Conservation (phyloP, 2,797 vertebrate genomes). For the Crax fasciolata region DNA sequence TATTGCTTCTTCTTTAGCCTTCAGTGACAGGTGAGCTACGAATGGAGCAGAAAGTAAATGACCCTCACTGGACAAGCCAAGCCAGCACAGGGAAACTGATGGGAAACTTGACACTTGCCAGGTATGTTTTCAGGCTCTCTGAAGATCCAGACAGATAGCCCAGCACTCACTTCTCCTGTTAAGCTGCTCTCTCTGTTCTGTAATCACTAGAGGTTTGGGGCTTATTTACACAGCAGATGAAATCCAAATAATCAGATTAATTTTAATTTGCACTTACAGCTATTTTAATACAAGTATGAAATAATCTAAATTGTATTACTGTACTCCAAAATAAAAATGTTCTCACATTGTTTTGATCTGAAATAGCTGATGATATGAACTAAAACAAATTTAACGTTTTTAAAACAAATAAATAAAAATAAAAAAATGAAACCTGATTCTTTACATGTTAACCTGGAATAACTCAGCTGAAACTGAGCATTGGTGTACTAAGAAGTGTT, state of each 20-base stretch:
- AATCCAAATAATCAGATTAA: neutral
- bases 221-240: slow-evolving; percentile 13
- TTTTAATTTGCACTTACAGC: neutral
- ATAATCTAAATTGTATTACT: neutral
- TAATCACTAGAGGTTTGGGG: slow-evolving; percentile 17
- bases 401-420: neutral
- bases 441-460: slow-evolving; percentile 16
- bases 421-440: neutral
- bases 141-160: neutral
- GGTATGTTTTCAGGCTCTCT: neutral
- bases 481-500: neutral
- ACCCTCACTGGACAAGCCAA: neutral
- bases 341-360: neutral
- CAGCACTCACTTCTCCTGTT: neutral
- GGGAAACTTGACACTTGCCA: neutral
- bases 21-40: neutral
- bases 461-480: slow-evolving; percentile 21
- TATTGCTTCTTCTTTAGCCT: neutral
- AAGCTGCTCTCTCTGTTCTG: neutral
- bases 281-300: neutral
- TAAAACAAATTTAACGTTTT: neutral
- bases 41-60: neutral
- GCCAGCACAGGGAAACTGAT: neutral
- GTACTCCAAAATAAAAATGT: neutral
- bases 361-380: neutral